Conservation (phyloP, 2,797 vertebrate species). For the Micromesistius poutassou region DNA sequence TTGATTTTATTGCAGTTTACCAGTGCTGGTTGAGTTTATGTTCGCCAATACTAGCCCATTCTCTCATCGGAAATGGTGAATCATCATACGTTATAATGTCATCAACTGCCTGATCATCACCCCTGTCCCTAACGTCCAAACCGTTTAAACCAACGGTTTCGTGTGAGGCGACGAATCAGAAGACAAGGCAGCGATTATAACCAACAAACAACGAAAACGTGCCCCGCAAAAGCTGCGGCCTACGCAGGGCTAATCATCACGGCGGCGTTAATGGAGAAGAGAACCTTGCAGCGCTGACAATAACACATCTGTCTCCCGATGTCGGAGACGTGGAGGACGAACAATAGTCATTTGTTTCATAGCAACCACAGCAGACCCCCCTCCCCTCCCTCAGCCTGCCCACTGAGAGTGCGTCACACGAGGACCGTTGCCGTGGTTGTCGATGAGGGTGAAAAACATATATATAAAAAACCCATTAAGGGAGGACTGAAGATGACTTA, state of each 20-base stretch:
- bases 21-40: no score
- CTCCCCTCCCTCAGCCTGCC: not conserved
- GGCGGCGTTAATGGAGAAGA: slow-evolving; percentile 9
- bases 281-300: slow-evolving; percentile 8
- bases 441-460: not conserved
- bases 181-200: not conserved
- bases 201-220: not conserved
- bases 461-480: not conserved
- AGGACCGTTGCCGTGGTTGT: not conserved
- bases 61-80: not conserved
- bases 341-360: slow-evolving; percentile 47
- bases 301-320: slow-evolving; percentile 30
- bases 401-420: not conserved
- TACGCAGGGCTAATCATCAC: not conserved
- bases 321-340: slow-evolving; percentile 29
- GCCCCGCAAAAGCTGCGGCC: not conserved
- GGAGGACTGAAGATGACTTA: not conserved
- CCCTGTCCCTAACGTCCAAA: not conserved
- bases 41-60: not conserved
- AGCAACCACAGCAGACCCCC: slow-evolving; percentile 47
- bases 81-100: no score
- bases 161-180: not conserved
- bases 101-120: not conserved
- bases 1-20: no score
- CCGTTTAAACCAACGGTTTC: not conserved